phyloP scores from a whole-genome alignment of 2,113 vertebrate genomes.

The Prunella fulvescens region DNA sequence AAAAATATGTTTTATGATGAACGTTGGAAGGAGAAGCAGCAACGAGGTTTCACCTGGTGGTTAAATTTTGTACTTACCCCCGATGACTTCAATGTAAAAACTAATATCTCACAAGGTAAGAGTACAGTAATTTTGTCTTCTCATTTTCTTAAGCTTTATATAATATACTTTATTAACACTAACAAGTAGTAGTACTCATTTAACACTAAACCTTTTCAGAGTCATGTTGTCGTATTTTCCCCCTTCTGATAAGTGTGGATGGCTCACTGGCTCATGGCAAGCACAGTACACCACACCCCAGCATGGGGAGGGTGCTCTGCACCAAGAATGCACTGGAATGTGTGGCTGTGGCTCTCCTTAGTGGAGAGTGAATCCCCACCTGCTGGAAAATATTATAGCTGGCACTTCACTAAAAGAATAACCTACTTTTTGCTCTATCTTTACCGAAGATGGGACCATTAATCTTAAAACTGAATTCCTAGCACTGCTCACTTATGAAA shows the following conservation, averaged over 20 bases:
- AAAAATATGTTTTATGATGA: slow-evolving; percentile 98
- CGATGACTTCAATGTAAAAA: slow-evolving; percentile 89
- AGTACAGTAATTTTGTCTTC: not conserved
- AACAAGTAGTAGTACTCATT: not conserved
- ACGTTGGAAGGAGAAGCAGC: slow-evolving; percentile 95
- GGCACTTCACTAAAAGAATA: not conserved
- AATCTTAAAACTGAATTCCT: not conserved
- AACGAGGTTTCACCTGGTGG: slow-evolving; percentile 93
- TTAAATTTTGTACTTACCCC: slow-evolving; percentile 95
- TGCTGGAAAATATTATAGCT: not conserved
- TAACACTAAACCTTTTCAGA: not conserved
- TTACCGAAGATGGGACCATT: not conserved
- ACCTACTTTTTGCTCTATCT: not conserved
- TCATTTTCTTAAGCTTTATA: not conserved
- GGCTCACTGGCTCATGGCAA: not conserved
- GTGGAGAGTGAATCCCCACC: not conserved
- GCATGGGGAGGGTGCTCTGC: not conserved
- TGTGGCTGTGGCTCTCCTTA: not conserved
- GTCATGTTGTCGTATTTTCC: not conserved
- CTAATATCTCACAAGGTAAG: slow-evolving; percentile 82
- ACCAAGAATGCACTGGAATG: not conserved
- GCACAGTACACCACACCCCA: not conserved
- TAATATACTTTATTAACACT: not conserved
- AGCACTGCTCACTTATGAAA: not conserved
- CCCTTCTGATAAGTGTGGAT: not conserved